Base-by-base conservation (phyloP, 2,888 invertebrate genomes). In the Heteromurus nitidus region DNA sequence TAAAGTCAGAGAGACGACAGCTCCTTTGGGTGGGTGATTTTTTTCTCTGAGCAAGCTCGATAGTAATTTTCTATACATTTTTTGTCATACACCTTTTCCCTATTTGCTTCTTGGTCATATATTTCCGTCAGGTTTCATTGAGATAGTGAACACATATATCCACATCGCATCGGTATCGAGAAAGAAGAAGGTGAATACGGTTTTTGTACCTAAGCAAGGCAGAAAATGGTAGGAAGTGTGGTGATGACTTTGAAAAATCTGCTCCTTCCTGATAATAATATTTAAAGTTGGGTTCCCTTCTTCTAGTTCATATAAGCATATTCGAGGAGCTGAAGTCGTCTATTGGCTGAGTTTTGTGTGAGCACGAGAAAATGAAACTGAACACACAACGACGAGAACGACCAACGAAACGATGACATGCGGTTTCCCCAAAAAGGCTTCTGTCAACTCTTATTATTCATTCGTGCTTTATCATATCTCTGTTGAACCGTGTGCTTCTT, bases 391-490 rank as follows among this genome's bases (percentile, higher is more conserved):
- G n/a, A n/a, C n/a, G n/a, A n/a, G n/a, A n/a, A 47, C 47, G 47
- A 16, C 47, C 47, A 47, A n/a, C 36, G 53, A 47, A n/a, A 53
- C 22, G 53, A 44, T 65, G 42, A 20, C 13, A 44, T 44, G 44
- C 42, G 65, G 65, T 22, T 65, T 44, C 65, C n/a, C 22, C 11
- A 16, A 24, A 24, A n/a, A 65, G 24, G 24, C n/a, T 70, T 28
- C 69, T 70, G 69, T 70, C 69, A 70, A 70, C 69, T 26, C 58
- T 55, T 58, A 70, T 70, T 70, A 70, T 70, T 70, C 58, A 70
- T 58, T 55, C 69, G 30, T 50, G 55, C 24, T 42, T 70, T 70
- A 55, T 70, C 58, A 58, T 58, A 53, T 70, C 26, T 55, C 55
- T 36, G 20, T 13, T 68, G 26, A 53, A 2, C 31, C 30, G 20